Evolutionary conservation across 2,888 invertebrate species (phyloP).

Genomic region (Argyresthia goedartella): DNA sequence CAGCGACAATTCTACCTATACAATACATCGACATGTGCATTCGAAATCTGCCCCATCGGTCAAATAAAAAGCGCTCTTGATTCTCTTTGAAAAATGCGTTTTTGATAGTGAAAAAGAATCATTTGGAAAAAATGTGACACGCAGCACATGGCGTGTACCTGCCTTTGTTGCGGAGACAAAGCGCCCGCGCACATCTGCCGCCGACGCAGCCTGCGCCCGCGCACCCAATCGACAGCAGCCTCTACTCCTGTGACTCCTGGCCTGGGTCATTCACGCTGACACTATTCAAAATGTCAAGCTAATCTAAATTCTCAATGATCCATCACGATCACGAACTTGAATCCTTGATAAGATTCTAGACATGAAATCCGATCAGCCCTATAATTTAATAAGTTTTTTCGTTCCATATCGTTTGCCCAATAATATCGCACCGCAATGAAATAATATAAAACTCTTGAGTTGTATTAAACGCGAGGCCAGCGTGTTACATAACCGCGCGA

Average conservation of each 20-base stretch:
- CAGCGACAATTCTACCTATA: too few species aligned
- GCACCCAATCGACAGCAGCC: background rate
- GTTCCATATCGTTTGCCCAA: slow-evolving; percentile 11
- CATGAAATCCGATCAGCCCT: too few species aligned
- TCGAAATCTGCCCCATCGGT: slow-evolving; percentile 53
- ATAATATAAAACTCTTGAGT: slow-evolving; percentile 25
- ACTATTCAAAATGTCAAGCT: background rate
- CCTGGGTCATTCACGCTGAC: slow-evolving; percentile 16
- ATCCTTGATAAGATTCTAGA: too few species aligned
- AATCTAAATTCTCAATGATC: background rate
- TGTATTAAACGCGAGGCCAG: slow-evolving; percentile 39
- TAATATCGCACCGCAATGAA: slow-evolving; percentile 21
- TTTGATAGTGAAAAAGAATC: slow-evolving; percentile 46
- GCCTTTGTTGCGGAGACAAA: slow-evolving; percentile 62
- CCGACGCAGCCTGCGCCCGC: slow-evolving; percentile 32
- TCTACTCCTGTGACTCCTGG: slow-evolving; percentile 13
- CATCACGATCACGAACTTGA: background rate
- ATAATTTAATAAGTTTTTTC: background rate
- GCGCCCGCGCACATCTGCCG: slow-evolving; percentile 57
- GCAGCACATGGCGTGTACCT: slow-evolving; percentile 67
- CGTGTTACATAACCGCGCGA: slow-evolving; percentile 43
- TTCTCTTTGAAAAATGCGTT: slow-evolving; percentile 55
- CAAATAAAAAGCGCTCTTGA: slow-evolving; percentile 42
- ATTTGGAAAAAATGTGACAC: slow-evolving; percentile 32
- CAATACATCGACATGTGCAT: slow-evolving; percentile 39